Evolutionary conservation across 92 coral and sea anemone genomes (phyloP).

Genomic region (Zoanthus gigantus): DNA sequence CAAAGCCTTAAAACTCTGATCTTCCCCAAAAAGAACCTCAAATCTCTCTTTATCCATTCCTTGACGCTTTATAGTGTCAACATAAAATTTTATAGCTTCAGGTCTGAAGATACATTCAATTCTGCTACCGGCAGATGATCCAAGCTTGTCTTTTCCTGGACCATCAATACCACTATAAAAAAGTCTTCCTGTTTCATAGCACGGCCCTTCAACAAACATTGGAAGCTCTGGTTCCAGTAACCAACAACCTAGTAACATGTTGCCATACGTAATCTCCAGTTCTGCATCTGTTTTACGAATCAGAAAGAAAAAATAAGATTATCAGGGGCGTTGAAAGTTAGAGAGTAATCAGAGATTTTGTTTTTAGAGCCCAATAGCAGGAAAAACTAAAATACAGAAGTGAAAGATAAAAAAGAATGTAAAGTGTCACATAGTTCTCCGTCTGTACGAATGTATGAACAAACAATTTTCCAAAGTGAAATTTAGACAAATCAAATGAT

Average conservation of each 20-base stretch:
- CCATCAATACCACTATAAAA: background rate
- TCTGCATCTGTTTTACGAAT: constrained; percentile 25
- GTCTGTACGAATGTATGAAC: no score
- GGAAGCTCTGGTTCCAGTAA: background rate
- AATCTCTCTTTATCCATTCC: background rate
- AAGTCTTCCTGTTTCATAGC: constrained; percentile 4
- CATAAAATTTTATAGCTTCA: background rate
- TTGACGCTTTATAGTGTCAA: constrained; percentile 14
- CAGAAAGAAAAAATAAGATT: background rate
- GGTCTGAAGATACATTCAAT: constrained; percentile 10
- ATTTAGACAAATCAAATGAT: no score
- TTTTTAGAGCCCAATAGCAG: no score
- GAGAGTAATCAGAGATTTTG: no score
- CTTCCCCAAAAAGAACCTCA: constrained; percentile 9
- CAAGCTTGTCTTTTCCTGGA: background rate
- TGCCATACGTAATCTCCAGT: background rate
- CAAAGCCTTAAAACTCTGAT: background rate
- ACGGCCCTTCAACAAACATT: constrained; percentile 3
- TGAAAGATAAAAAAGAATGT: no score
- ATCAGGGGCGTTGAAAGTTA: no score
- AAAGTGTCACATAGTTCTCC: no score
- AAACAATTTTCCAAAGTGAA: no score
- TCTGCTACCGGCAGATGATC: background rate
- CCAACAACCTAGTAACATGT: background rate
- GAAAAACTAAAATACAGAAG: no score